Conservation (phyloP, 2,113 vertebrate species). For the Anseranas semipalmata region DNA sequence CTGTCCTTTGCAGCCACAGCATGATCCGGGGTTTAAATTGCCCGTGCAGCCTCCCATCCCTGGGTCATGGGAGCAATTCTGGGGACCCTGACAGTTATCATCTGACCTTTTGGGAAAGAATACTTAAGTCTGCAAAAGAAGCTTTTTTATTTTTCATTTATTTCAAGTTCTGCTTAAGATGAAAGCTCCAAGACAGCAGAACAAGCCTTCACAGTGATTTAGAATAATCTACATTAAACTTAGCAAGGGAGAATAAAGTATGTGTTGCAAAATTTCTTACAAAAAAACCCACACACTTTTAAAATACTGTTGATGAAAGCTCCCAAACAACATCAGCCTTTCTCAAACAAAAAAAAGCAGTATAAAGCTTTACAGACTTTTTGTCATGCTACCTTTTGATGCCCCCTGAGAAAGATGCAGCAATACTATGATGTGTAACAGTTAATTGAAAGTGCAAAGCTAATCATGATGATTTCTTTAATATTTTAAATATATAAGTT, state of each 20-base stretch:
- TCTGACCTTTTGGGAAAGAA: not conserved
- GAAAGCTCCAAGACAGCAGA: not conserved
- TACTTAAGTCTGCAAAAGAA: not conserved
- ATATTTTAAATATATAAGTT: not conserved
- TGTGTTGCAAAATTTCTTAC: not conserved
- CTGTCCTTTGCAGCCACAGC: not conserved
- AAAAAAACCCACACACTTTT: not conserved
- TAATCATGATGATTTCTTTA: not conserved
- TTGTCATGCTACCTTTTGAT: not conserved
- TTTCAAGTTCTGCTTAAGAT: not conserved
- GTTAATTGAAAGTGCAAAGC: not conserved
- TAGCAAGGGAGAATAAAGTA: not conserved
- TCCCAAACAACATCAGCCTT: not conserved
- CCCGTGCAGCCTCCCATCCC: not conserved
- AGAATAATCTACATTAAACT: not conserved
- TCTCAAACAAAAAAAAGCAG: not conserved
- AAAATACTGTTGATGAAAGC: not conserved
- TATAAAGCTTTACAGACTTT: not conserved
- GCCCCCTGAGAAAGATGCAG: not conserved
- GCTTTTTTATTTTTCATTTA: not conserved
- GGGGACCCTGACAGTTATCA: fast-evolving
- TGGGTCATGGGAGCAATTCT: not conserved
- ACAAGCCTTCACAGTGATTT: not conserved
- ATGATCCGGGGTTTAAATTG: not conserved
- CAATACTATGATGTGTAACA: not conserved